Percentiles rank a stretch among this genome's conserved stretches.
phyloP scores from a whole-genome alignment of 2,888 invertebrate genomes.

The Erannis defoliaria region DNA sequence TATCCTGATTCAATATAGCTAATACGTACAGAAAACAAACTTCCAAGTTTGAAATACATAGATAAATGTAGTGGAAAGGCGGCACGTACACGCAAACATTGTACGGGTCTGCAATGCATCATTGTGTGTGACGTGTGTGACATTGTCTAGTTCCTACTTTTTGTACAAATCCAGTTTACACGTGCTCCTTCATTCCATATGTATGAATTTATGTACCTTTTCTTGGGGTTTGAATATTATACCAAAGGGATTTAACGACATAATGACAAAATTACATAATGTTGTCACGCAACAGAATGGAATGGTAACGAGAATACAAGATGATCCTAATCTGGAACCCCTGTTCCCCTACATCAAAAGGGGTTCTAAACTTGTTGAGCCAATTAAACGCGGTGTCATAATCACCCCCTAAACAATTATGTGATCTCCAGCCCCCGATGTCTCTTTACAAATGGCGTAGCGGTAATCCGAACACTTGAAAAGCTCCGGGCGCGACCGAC shows the following conservation, averaged over 20 bases:
- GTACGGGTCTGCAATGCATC: slow-evolving; percentile 74
- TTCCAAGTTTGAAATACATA: slow-evolving; percentile 36
- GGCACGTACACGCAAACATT: slow-evolving; percentile 64
- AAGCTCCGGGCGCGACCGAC: slow-evolving; percentile 46
- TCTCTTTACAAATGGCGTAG: slow-evolving; percentile 70
- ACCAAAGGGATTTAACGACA: slow-evolving; percentile 12
- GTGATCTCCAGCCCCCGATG: slow-evolving; percentile 70
- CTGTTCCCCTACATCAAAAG: slow-evolving; percentile 60
- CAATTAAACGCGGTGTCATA: slow-evolving; percentile 77
- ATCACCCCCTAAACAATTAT: slow-evolving; percentile 79
- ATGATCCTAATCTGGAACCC: slow-evolving; percentile 57
- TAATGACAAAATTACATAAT: slow-evolving; percentile 42
- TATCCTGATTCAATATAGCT: slow-evolving; percentile 6
- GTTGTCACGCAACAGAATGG: slow-evolving; percentile 47
- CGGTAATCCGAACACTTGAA: slow-evolving; percentile 60
- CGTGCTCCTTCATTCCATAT: slow-evolving; percentile 28
- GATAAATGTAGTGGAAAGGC: slow-evolving; percentile 50
- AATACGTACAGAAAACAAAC: slow-evolving; percentile 18
- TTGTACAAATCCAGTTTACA: slow-evolving; percentile 40
- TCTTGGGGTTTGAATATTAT: slow-evolving; percentile 20
- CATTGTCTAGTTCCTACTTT: slow-evolving; percentile 41
- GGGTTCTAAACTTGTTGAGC: slow-evolving; percentile 77
- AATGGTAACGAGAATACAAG: slow-evolving; percentile 48
- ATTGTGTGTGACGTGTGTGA: slow-evolving; percentile 49
- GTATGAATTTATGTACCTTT: slow-evolving; percentile 20